These are phyloP conservation scores for Mongoloraphidia duomilia DNA, from an alignment of 2,888 invertebrate species.

Conservation along the genomic window DNA sequence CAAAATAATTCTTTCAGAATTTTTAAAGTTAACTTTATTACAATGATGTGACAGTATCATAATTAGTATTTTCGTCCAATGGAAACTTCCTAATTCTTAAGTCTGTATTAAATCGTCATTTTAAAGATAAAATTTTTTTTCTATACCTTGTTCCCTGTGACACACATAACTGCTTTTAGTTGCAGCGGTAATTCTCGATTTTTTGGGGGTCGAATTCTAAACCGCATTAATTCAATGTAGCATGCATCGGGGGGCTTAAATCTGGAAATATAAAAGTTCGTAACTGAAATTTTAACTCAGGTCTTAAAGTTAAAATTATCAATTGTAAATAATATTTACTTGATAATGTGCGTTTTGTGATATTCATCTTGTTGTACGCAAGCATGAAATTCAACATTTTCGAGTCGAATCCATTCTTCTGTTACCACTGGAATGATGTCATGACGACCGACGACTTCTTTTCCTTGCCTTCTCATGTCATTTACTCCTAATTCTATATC, in stretches of 20 bases:
- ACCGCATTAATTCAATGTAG: conserved; percentile 92
- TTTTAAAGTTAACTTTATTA: too few species aligned
- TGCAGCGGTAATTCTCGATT: conserved; percentile 95
- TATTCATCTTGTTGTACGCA: conserved; percentile 88
- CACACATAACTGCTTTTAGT: conserved; percentile 78
- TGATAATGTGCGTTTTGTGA: conserved; percentile 68
- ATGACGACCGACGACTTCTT: conserved; percentile 95
- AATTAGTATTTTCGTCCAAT: too few species aligned
- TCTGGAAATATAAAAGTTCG: conserved; percentile 33
- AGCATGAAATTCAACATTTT: conserved; percentile 86
- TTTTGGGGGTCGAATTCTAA: conserved; percentile 86
- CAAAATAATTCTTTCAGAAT: too few species aligned
- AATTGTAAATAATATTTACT: conserved; percentile 34
- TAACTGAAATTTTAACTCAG: not conserved
- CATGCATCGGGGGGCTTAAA: conserved; percentile 96
- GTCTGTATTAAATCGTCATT: not conserved
- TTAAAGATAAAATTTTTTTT: not conserved
- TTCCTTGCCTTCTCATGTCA: conserved; percentile 94
- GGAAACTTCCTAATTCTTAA: too few species aligned
- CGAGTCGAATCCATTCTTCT: conserved; percentile 97
- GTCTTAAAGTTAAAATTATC: not conserved
- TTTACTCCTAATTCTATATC: conserved; percentile 94
- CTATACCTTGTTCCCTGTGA: conserved; percentile 73
- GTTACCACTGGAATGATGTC: conserved; percentile 98
- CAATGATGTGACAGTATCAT: too few species aligned